These are phyloP conservation scores for Fabriciana adippe DNA, from an alignment of 2,888 invertebrate genomes.

Conservation along the genomic window DNA sequence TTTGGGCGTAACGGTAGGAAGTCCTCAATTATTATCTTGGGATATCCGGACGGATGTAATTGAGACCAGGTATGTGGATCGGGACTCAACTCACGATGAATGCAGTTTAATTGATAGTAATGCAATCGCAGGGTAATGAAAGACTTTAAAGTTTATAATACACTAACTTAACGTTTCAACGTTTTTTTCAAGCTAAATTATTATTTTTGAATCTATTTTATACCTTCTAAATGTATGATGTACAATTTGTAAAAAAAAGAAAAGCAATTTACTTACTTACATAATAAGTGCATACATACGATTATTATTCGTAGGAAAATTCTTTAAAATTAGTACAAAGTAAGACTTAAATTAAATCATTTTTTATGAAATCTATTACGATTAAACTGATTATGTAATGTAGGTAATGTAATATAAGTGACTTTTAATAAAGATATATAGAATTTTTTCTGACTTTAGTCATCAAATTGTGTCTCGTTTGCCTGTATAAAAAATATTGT, in stretches of 20 bases:
- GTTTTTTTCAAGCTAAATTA: too few species aligned
- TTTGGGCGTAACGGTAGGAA: slow-evolving; percentile 71
- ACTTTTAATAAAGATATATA: neutral
- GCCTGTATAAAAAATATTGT: slow-evolving; percentile 30
- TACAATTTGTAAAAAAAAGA: too few species aligned
- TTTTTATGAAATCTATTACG: too few species aligned
- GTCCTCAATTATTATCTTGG: slow-evolving; percentile 69
- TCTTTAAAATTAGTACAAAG: too few species aligned
- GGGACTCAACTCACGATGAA: slow-evolving; percentile 38
- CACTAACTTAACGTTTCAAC: neutral
- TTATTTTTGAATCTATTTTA: too few species aligned
- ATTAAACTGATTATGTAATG: too few species aligned
- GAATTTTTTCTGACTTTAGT: neutral
- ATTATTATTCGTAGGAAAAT: too few species aligned
- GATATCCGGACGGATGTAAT: slow-evolving; percentile 72
- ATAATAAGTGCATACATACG: too few species aligned
- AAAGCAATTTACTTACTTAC: too few species aligned
- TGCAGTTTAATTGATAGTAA: slow-evolving; percentile 28
- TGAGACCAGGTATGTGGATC: slow-evolving; percentile 60
- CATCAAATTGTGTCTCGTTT: slow-evolving; percentile 6
- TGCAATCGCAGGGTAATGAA: slow-evolving; percentile 23
- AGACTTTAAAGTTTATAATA: neutral
- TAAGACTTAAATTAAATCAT: too few species aligned
- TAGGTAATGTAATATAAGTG: too few species aligned
- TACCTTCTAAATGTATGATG: too few species aligned